Conservation (phyloP, 1,140 invertebrate species). For the Drosophila pallidifrons region DNA sequence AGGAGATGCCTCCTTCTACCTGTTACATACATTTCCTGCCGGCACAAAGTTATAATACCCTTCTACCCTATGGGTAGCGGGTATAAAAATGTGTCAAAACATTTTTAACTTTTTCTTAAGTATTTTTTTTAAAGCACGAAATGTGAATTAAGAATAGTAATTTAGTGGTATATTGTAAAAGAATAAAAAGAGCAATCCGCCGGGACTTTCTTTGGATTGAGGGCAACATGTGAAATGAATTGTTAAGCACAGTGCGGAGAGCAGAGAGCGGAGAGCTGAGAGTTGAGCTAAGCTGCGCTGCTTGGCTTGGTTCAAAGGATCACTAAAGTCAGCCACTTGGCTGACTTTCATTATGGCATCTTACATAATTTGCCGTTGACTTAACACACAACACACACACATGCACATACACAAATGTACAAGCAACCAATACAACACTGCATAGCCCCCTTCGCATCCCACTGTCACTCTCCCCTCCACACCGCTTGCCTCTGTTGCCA, state of each 20-base stretch:
- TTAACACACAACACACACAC: conserved; percentile 15
- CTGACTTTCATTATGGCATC: conserved; percentile 31
- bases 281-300: not conserved
- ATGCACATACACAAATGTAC: not conserved
- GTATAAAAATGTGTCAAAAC: too few species aligned
- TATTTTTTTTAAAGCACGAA: too few species aligned
- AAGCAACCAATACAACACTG: conserved; percentile 12
- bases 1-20: too few species aligned
- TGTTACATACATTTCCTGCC: too few species aligned
- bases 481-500: not conserved
- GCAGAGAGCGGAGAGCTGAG: not conserved
- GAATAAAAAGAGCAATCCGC: too few species aligned
- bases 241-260: not conserved
- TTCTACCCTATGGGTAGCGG: too few species aligned
- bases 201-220: not conserved
- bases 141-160: too few species aligned
- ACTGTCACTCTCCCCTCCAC: not conserved
- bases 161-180: too few species aligned
- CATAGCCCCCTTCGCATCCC: not conserved
- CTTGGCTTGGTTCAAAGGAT: conserved; percentile 13
- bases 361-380: conserved; percentile 40
- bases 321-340: conserved; percentile 10
- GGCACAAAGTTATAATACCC: too few species aligned
- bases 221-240: conserved; percentile 1
- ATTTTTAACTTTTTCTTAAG: too few species aligned